phyloP scores from a whole-genome alignment of 2,888 invertebrate genomes.

The Piscicola geometra region DNA sequence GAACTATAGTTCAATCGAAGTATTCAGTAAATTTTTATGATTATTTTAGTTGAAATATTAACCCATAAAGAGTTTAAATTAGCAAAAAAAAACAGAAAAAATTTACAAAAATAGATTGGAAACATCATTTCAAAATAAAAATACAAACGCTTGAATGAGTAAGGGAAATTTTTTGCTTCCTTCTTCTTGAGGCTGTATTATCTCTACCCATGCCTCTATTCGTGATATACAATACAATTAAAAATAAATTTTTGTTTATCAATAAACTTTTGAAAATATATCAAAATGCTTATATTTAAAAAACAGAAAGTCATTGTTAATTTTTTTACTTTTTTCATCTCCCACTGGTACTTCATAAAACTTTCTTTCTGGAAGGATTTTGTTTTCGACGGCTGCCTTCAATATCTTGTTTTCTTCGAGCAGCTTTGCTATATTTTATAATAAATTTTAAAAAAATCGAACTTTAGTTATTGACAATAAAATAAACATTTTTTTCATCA shows the following conservation, averaged over 20 bases:
- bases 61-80: not conserved
- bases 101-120: too few relatives aligned
- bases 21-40: not conserved
- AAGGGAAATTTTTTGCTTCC: conserved; percentile 87
- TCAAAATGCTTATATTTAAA: not conserved
- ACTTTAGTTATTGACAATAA: too few relatives aligned
- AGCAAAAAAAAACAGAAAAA: not conserved
- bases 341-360: conserved; percentile 85
- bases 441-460: not conserved
- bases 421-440: conserved; percentile 38
- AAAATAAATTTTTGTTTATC: too few relatives aligned
- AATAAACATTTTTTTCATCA: not conserved
- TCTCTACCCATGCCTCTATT: conserved; percentile 56
- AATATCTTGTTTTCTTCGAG: conserved; percentile 76
- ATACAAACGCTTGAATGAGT: conserved; percentile 79
- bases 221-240: not conserved
- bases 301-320: not conserved
- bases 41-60: not conserved
- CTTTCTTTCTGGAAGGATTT: conserved; percentile 80
- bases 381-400: conserved; percentile 66
- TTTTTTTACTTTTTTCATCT: conserved; percentile 58
- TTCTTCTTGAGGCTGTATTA: conserved; percentile 85
- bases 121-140: too few relatives aligned
- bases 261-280: too few relatives aligned
- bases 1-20: conserved; percentile 61